A percentile compares a stretch with the other conserved stretches of the same genome.
Conservation (phyloP, 2,113 vertebrate species). For the Phalacrocorax aristotelis region DNA sequence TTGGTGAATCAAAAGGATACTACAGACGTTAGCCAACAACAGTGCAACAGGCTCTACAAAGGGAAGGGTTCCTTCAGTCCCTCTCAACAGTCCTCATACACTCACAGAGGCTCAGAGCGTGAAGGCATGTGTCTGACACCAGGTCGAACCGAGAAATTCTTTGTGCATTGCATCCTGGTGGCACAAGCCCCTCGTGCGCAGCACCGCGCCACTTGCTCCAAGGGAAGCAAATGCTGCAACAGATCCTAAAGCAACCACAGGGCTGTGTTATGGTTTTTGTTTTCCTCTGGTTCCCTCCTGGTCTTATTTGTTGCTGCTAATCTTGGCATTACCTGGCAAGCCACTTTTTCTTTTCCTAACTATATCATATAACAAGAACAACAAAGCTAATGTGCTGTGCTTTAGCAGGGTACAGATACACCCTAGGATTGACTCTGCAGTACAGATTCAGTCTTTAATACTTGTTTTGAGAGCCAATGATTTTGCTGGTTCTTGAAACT, state of each 20-base stretch:
- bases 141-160: neutral
- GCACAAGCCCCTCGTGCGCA: fast-evolving
- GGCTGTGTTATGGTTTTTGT: neutral
- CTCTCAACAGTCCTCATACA: neutral
- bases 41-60: neutral
- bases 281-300: neutral
- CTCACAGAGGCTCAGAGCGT: neutral
- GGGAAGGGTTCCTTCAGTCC: neutral
- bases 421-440: fast-evolving
- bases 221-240: neutral
- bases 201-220: fast-evolving
- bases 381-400: neutral
- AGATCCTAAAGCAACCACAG: neutral
- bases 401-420: neutral
- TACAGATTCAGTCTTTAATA: neutral
- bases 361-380: neutral
- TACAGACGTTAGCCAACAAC: fast-evolving
- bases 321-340: neutral
- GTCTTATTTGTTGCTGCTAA: neutral
- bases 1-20: neutral
- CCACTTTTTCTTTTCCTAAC: neutral
- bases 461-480: neutral
- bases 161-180: fast-evolving
- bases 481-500: neutral
- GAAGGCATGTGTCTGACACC: neutral